Percentiles rank a stretch among this genome's conserved stretches.
Evolutionary conservation across 1,140 invertebrate genomes (phyloP).

Genomic region (Scaptomyza graminum): DNA sequence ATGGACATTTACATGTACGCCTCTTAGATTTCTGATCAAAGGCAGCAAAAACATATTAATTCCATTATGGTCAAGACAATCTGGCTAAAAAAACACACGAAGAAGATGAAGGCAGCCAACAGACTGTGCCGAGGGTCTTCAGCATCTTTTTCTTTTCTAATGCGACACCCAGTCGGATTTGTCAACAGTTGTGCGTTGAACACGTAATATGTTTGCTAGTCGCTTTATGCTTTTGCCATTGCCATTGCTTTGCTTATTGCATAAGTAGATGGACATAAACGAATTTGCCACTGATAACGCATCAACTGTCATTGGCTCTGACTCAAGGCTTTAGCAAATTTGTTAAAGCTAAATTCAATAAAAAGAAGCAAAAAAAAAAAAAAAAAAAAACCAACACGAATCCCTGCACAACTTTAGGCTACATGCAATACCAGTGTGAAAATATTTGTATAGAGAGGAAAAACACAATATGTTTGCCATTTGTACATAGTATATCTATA

Average conservation of each 20-base stretch:
- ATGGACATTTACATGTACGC: slow-evolving; percentile 16
- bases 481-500: neutral
- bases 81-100: slow-evolving; percentile 48
- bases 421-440: slow-evolving; percentile 65
- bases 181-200: slow-evolving; percentile 70
- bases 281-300: slow-evolving; percentile 72
- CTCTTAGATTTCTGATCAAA: slow-evolving; percentile 62
- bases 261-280: slow-evolving; percentile 59
- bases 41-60: slow-evolving; percentile 70
- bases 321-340: slow-evolving; percentile 11
- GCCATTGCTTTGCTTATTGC: slow-evolving; percentile 11
- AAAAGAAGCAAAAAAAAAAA: neutral
- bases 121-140: slow-evolving; percentile 21
- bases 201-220: slow-evolving; percentile 36
- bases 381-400: slow-evolving; percentile 39
- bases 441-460: neutral
- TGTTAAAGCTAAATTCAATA: neutral
- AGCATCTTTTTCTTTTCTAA: slow-evolving; percentile 33
- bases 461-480: slow-evolving; percentile 59
- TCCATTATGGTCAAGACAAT: slow-evolving; percentile 76
- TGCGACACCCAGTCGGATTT: slow-evolving; percentile 73
- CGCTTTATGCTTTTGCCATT: slow-evolving; percentile 20
- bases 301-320: slow-evolving; percentile 58
- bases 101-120: slow-evolving; percentile 21
- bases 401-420: slow-evolving; percentile 44